Evolutionary conservation across 2,797 vertebrate genomes (phyloP).

Genomic region (Pogoniulus pusillus): DNA sequence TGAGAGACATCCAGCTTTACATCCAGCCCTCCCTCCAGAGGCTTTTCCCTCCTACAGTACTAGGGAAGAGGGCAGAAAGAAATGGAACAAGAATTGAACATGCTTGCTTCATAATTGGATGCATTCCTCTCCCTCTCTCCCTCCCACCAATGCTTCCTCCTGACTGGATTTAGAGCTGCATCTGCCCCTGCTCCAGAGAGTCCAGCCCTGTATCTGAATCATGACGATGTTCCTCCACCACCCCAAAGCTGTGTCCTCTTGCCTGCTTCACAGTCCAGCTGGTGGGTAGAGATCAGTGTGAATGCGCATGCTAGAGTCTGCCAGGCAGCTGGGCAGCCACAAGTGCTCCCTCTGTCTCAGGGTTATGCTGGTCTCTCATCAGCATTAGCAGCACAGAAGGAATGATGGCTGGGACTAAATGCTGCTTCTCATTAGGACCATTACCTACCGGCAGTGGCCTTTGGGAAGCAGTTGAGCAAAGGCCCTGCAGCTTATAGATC

Average conservation of each 20-base stretch:
- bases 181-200: slow-evolving; percentile 39
- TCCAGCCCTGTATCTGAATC: background rate
- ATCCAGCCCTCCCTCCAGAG: slow-evolving; percentile 1
- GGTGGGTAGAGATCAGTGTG: background rate
- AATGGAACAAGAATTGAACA: background rate
- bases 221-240: background rate
- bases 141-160: slow-evolving; percentile 53
- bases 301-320: background rate
- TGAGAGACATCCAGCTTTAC: slow-evolving; percentile 8
- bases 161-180: slow-evolving; percentile 45
- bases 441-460: background rate
- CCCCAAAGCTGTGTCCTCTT: background rate
- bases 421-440: background rate
- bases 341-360: background rate
- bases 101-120: background rate
- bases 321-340: background rate
- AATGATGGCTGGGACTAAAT: background rate
- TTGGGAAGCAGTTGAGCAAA: background rate
- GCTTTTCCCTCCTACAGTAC: slow-evolving; percentile 4
- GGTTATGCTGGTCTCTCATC: background rate
- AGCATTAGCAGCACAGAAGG: background rate
- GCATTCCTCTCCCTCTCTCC: slow-evolving; percentile 10
- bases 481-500: background rate
- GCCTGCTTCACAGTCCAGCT: background rate
- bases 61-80: slow-evolving; percentile 53